Evolutionary conservation across 2,113 vertebrate genomes (phyloP).

Genomic region (Ornithorhynchus anatinus): DNA sequence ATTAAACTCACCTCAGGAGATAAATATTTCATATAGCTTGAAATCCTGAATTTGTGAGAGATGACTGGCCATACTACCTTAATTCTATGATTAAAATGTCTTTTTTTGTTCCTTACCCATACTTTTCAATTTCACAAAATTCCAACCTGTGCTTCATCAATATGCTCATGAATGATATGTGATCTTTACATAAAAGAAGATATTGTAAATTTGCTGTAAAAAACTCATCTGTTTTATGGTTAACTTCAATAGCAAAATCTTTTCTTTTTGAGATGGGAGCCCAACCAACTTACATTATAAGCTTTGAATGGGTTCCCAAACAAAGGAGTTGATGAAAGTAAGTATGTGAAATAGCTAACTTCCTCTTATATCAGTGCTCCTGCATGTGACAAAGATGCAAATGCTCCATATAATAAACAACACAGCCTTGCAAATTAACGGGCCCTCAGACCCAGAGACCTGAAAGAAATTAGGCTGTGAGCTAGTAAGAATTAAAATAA

Average conservation of each 20-base stretch:
- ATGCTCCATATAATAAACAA: constrained; percentile 53
- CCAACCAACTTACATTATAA: not conserved
- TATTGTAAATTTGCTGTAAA: not conserved
- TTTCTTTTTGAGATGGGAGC: not conserved
- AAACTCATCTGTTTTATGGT: not conserved
- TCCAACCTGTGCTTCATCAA: not conserved
- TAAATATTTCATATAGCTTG: too few species aligned
- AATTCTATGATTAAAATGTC: too few species aligned
- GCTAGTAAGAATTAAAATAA: not conserved
- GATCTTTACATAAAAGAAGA: not conserved
- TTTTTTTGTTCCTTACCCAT: too few species aligned
- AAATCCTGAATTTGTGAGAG: too few species aligned
- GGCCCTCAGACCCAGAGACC: not conserved
- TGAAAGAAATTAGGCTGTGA: not conserved
- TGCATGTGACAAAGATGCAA: constrained; percentile 28
- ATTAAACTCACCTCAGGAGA: too few species aligned
- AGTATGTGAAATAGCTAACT: not conserved
- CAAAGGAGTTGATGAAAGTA: not conserved
- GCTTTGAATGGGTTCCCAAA: not conserved
- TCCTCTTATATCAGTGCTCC: not conserved
- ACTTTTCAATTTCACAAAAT: not conserved
- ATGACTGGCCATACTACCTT: too few species aligned
- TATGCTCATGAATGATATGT: not conserved
- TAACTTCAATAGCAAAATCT: not conserved
- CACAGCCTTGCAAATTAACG: not conserved